Conservation (phyloP, 2,888 invertebrate genomes). For the Calameuta pallipes region DNA sequence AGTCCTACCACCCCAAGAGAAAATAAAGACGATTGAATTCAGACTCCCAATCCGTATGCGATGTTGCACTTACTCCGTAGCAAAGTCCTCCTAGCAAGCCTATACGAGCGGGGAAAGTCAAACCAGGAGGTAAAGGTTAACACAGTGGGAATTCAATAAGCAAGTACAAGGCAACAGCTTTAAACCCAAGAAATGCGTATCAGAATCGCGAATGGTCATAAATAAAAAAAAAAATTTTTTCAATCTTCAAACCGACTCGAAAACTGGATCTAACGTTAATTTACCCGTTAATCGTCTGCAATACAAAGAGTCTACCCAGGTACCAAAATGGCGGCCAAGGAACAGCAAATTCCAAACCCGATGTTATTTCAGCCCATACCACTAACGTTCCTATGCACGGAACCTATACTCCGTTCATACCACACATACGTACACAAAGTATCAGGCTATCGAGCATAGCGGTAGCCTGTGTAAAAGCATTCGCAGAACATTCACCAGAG, state of each 20-base stretch:
- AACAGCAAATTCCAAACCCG: background rate
- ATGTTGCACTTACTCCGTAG: background rate
- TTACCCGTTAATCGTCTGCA: background rate
- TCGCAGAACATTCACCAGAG: constrained; percentile 6
- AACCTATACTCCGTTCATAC: background rate
- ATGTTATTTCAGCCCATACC: background rate
- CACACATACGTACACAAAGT: background rate
- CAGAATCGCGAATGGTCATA: accelerated
- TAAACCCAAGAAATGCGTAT: background rate
- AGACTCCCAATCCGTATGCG: background rate
- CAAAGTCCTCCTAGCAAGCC: background rate
- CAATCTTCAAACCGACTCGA: background rate
- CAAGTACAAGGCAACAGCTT: background rate
- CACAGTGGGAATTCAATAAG: background rate
- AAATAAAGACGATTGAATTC: background rate
- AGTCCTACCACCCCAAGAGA: background rate
- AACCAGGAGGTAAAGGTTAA: background rate
- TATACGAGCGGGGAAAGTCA: background rate
- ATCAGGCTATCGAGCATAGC: background rate
- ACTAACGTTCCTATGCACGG: background rate
- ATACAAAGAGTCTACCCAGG: background rate
- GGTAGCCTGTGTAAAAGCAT: background rate
- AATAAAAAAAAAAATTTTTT: background rate
- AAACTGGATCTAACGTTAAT: background rate
- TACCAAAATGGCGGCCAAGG: background rate